Conservation (phyloP, 2,888 invertebrate species). For the Drosophila monieri region DNA sequence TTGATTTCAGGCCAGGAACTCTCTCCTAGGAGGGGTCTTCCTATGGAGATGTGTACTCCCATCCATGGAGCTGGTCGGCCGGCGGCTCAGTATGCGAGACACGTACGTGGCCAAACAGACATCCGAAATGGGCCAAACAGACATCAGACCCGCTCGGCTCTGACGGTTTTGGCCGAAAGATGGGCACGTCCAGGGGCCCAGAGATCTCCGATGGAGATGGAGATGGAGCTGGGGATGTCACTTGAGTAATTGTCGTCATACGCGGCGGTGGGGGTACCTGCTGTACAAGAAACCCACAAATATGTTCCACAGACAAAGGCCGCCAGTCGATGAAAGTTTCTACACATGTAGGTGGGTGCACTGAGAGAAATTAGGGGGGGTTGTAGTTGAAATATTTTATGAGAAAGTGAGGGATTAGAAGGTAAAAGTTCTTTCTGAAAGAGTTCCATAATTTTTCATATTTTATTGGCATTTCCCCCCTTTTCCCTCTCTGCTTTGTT, state of each 20-base stretch:
- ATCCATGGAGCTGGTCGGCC: no score
- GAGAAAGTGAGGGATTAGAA: no score
- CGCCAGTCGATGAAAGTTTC: conserved; percentile 6
- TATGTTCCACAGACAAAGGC: conserved; percentile 10
- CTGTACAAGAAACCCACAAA: not conserved
- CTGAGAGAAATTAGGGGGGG: not conserved
- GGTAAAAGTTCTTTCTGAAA: no score
- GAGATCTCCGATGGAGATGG: conserved; percentile 47
- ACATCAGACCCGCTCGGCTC: not conserved
- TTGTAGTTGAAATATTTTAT: no score
- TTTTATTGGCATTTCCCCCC: no score
- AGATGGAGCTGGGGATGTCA: conserved; percentile 48
- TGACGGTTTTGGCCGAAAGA: no score
- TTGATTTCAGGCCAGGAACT: conserved; percentile 5
- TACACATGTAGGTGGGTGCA: not conserved
- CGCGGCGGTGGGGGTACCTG: conserved; percentile 18
- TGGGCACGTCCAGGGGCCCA: conserved; percentile 38
- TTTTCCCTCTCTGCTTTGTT: conserved; percentile 9
- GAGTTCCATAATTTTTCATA: no score
- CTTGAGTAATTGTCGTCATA: conserved; percentile 71
- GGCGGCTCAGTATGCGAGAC: no score
- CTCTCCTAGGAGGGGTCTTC: no score
- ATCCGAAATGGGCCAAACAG: conserved; percentile 12
- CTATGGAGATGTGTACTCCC: no score
- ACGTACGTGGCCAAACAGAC: conserved; percentile 7